These are phyloP conservation scores for Agelaius phoeniceus DNA, from an alignment of 2,113 vertebrate species.

Conservation along the genomic window DNA sequence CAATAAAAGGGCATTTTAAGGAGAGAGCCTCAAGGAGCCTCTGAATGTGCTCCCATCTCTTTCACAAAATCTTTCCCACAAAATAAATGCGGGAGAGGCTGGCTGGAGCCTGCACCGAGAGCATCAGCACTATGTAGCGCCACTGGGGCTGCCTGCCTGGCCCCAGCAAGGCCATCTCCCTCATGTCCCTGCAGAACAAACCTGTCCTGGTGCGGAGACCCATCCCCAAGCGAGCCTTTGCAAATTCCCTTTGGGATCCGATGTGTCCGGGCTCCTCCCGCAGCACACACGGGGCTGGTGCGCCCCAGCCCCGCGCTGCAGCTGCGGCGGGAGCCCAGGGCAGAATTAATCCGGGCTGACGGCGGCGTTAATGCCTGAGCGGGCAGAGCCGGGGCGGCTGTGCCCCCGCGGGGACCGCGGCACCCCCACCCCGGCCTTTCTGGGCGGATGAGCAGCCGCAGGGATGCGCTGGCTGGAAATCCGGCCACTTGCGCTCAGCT, in stretches of 20 bases:
- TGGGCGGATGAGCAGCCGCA: not conserved
- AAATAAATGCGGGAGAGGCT: not conserved
- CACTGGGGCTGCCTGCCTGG: not conserved
- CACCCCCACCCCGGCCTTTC: not conserved
- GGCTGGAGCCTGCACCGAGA: fast-evolving
- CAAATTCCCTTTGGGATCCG: not conserved
- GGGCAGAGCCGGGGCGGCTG: not conserved
- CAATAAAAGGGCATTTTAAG: not conserved
- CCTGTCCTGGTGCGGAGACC: fast-evolving
- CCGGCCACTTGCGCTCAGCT: not conserved
- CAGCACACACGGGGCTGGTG: fast-evolving
- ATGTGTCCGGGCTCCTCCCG: not conserved
- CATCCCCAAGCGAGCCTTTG: not conserved
- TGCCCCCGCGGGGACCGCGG: not conserved
- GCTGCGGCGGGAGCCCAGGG: not conserved
- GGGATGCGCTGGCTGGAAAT: not conserved
- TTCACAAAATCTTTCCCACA: not conserved
- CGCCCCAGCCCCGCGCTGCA: fast-evolving
- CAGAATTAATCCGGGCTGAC: not conserved
- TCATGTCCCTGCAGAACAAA: fast-evolving
- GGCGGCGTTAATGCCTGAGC: not conserved
- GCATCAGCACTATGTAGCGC: not conserved
- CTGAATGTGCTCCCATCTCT: not conserved
- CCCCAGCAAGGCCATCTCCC: not conserved
- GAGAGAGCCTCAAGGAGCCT: not conserved